These are phyloP conservation scores for Scaptomyza hsui DNA, from an alignment of 1,140 invertebrate genomes.

Conservation along the genomic window DNA sequence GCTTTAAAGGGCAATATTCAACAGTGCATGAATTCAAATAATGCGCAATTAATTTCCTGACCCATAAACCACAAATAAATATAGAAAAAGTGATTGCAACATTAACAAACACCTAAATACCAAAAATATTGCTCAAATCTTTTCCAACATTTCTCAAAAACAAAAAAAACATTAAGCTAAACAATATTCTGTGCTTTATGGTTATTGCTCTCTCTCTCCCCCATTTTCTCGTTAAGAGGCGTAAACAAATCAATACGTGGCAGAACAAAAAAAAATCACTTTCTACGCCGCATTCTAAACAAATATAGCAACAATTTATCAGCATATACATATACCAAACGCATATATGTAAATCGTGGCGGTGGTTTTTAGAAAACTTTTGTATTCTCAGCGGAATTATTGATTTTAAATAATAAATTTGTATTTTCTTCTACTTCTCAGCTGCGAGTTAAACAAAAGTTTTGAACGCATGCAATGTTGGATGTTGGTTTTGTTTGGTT, in stretches of 20 bases:
- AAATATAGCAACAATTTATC: slow-evolving; percentile 23
- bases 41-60: too few species aligned
- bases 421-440: not conserved
- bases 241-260: slow-evolving; percentile 36
- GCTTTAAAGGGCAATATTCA: too few species aligned
- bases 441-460: not conserved
- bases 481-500: too few species aligned
- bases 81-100: too few species aligned
- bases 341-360: not conserved
- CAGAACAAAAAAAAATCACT: slow-evolving; percentile 2
- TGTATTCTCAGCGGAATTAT: slow-evolving; percentile 1
- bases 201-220: not conserved
- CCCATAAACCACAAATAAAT: too few species aligned
- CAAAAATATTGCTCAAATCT: not conserved
- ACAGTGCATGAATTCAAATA: too few species aligned
- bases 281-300: slow-evolving; percentile 41
- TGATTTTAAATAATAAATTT: slow-evolving; percentile 13
- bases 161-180: not conserved
- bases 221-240: slow-evolving; percentile 16
- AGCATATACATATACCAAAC: not conserved
- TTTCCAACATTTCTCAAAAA: too few species aligned
- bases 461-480: not conserved
- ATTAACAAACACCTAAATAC: not conserved
- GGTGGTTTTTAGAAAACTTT: not conserved
- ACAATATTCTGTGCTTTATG: not conserved